These are phyloP conservation scores for Pseudeuparius sepicola DNA, from an alignment of 2,888 invertebrate species.

Conservation along the genomic window DNA sequence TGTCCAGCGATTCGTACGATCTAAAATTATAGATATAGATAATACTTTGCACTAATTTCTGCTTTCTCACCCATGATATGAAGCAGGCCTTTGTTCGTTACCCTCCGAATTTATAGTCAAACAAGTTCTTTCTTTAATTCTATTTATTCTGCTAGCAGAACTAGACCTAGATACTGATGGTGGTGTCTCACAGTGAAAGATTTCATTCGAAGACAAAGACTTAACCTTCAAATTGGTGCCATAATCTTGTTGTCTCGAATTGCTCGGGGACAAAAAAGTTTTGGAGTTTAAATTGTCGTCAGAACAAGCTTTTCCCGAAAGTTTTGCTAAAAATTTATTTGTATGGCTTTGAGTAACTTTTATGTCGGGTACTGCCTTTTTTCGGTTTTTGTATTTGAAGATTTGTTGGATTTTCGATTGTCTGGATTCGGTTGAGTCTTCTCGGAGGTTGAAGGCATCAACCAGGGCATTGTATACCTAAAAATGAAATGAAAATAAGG, in stretches of 20 bases:
- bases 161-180: constrained; percentile 29
- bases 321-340: constrained; percentile 42
- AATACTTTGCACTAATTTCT: too few species aligned
- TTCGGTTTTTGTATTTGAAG: constrained; percentile 37
- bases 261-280: constrained; percentile 21
- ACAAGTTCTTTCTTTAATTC: constrained; percentile 22
- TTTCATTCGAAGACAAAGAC: constrained; percentile 42
- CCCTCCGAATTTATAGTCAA: constrained; percentile 18
- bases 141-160: constrained; percentile 27
- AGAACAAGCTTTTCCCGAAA: constrained; percentile 42
- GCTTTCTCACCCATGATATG: constrained; percentile 34
- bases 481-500: constrained; percentile 14
- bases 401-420: constrained; percentile 40
- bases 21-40: too few species aligned
- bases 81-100: constrained; percentile 26
- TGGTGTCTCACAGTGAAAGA: constrained; percentile 33
- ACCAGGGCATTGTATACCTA: constrained; percentile 42
- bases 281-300: constrained; percentile 40
- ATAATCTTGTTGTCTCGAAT: constrained; percentile 17
- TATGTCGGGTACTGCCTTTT: constrained; percentile 33
- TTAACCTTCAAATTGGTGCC: constrained; percentile 32
- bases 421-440: constrained; percentile 32
- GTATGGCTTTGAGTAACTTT: constrained; percentile 39
- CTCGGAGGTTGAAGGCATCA: constrained; percentile 41
- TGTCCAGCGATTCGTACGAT: constrained; percentile 32